Evolutionary conservation across 2,888 invertebrate species (phyloP).

Genomic region (Cryptocephalus primarius): DNA sequence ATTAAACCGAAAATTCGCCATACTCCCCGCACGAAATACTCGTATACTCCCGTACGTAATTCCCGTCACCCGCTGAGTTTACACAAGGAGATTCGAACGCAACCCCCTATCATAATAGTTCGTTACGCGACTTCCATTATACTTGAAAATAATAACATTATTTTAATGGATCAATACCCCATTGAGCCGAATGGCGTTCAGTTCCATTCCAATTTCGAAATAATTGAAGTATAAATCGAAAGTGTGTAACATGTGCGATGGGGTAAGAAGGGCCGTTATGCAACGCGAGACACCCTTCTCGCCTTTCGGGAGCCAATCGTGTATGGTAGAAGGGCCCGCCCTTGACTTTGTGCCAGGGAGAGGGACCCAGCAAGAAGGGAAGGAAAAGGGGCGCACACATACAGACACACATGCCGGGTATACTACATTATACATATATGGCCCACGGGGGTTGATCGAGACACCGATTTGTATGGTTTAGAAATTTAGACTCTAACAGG

Average conservation of each 20-base stretch:
- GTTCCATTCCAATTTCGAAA: slow-evolving; percentile 21
- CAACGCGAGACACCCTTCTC: slow-evolving; percentile 26
- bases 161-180: slow-evolving; percentile 18
- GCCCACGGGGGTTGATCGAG: too few relatives aligned
- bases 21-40: too few relatives aligned
- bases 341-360: slow-evolving; percentile 24
- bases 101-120: slow-evolving; percentile 9
- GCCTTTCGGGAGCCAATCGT: slow-evolving; percentile 28
- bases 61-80: too few relatives aligned
- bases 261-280: slow-evolving; percentile 25
- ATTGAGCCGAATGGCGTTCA: slow-evolving; percentile 16
- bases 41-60: too few relatives aligned
- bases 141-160: slow-evolving; percentile 20
- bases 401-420: too few relatives aligned
- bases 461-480: too few relatives aligned
- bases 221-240: slow-evolving; percentile 26
- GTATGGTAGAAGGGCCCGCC: slow-evolving; percentile 21
- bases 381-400: too few relatives aligned
- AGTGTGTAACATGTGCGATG: slow-evolving; percentile 27
- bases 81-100: background rate
- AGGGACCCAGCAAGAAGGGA: too few relatives aligned
- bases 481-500: too few relatives aligned
- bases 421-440: too few relatives aligned
- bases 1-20: too few relatives aligned
- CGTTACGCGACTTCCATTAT: slow-evolving; percentile 12